Conservation (phyloP, 2,797 vertebrate genomes). For the Silurus lanzhouensis region DNA sequence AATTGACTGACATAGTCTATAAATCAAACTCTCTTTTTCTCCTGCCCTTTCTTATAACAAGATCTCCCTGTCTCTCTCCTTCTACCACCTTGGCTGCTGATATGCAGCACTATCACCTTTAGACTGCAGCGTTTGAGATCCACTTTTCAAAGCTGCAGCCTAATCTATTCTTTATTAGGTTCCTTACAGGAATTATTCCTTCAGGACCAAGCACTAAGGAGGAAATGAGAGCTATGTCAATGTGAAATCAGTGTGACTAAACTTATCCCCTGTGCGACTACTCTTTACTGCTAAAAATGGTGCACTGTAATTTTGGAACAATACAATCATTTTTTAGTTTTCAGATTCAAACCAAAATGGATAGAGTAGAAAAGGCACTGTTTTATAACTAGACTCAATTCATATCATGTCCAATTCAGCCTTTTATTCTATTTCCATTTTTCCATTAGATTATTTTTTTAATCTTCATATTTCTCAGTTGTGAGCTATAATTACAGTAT, state of each 20-base stretch:
- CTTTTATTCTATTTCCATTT: slow-evolving; percentile 23
- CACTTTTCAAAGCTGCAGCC: slow-evolving; percentile 70
- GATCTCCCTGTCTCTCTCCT: neutral
- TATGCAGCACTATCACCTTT: slow-evolving; percentile 64
- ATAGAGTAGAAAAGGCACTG: neutral
- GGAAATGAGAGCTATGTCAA: slow-evolving; percentile 55
- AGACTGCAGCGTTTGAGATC: slow-evolving; percentile 67
- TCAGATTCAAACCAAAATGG: neutral
- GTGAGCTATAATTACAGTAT: slow-evolving; percentile 69
- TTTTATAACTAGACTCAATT: neutral
- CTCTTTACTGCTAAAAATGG: neutral
- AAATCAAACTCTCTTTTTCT: neutral
- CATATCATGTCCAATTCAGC: slow-evolving; percentile 4
- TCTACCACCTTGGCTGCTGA: slow-evolving; percentile 53
- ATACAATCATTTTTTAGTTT: no score
- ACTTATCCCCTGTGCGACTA: neutral
- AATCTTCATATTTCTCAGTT: slow-evolving; percentile 64
- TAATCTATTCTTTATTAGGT: slow-evolving; percentile 76
- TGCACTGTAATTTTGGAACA: neutral
- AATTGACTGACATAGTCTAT: neutral
- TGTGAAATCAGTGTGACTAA: neutral
- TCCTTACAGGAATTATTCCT: slow-evolving; percentile 72
- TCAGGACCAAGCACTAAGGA: slow-evolving; percentile 62
- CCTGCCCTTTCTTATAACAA: neutral
- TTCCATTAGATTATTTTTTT: neutral